These are phyloP conservation scores for Zaprionus capensis DNA, from an alignment of 1,140 invertebrate species.

Conservation along the genomic window DNA sequence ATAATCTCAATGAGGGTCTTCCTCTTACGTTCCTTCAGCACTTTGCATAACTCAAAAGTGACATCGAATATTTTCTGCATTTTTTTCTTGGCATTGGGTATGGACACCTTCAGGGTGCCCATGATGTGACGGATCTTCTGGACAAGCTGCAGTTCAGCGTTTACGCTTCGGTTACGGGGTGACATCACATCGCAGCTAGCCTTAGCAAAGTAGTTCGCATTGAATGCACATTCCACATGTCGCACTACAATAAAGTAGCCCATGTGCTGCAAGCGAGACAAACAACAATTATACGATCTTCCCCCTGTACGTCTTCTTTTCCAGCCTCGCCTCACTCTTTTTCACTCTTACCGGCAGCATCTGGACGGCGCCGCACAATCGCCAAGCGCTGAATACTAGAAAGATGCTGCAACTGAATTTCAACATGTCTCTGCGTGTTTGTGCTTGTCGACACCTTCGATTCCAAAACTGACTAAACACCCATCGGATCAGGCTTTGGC, in stretches of 20 bases:
- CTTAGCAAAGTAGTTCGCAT: constrained; percentile 43
- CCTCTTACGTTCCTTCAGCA: constrained; percentile 49
- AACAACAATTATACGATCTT: neutral
- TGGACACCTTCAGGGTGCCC: constrained; percentile 39
- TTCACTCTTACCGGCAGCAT: constrained; percentile 30
- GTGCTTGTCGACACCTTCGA: constrained; percentile 13
- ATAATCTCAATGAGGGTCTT: constrained; percentile 49
- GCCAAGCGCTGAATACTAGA: constrained; percentile 11
- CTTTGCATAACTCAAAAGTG: constrained; percentile 63
- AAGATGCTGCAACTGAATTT: constrained; percentile 24
- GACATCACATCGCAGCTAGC: constrained; percentile 21
- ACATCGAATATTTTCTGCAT: constrained; percentile 54
- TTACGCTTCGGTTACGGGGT: constrained; percentile 44
- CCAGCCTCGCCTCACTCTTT: neutral
- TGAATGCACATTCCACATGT: constrained; percentile 47
- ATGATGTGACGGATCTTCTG: constrained; percentile 16
- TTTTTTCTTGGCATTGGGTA: constrained; percentile 58
- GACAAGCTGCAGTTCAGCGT: constrained; percentile 26
- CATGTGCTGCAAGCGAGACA: neutral
- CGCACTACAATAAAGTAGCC: constrained; percentile 59
- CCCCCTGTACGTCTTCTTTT: neutral
- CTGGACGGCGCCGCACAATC: constrained; percentile 7
- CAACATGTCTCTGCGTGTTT: constrained; percentile 19
- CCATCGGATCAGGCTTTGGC: constrained; percentile 28
- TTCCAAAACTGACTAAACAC: constrained; percentile 22